Evolutionary conservation across 1,140 invertebrate genomes (phyloP).

Genomic region (Ceratosolen solmsi): DNA sequence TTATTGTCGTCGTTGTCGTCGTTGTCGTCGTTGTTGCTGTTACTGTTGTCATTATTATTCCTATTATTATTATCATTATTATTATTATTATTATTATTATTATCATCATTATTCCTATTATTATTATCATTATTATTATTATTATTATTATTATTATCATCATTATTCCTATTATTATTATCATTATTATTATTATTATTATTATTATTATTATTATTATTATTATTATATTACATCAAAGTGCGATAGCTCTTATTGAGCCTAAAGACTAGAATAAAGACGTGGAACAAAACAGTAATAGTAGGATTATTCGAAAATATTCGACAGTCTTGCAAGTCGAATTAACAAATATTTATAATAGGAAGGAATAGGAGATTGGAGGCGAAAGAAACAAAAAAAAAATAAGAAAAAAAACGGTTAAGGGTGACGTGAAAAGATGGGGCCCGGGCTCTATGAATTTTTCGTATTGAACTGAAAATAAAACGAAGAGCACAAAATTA

Average conservation of each 20-base stretch:
- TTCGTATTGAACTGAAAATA: conserved; percentile 48
- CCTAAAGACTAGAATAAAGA: conserved; percentile 22
- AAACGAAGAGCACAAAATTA: conserved; percentile 52
- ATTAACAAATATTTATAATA: conserved; percentile 13
- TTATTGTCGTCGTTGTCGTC: no score
- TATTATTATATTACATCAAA: no score
- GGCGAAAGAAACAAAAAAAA: background rate
- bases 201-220: background rate
- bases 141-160: background rate
- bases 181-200: background rate
- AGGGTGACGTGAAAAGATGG: background rate
- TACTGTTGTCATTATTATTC: background rate
- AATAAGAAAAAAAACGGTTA: background rate
- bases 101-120: background rate
- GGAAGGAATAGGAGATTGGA: background rate
- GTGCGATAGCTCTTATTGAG: background rate
- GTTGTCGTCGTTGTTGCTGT: no score
- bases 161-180: background rate
- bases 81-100: background rate
- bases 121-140: background rate
- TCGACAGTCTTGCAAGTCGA: conserved; percentile 18
- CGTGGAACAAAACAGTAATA: background rate
- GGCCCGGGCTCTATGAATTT: conserved; percentile 19
- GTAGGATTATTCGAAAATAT: background rate
- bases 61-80: background rate